phyloP scores from a whole-genome alignment of 2,888 invertebrate species.

The Calliopum simillimum region DNA sequence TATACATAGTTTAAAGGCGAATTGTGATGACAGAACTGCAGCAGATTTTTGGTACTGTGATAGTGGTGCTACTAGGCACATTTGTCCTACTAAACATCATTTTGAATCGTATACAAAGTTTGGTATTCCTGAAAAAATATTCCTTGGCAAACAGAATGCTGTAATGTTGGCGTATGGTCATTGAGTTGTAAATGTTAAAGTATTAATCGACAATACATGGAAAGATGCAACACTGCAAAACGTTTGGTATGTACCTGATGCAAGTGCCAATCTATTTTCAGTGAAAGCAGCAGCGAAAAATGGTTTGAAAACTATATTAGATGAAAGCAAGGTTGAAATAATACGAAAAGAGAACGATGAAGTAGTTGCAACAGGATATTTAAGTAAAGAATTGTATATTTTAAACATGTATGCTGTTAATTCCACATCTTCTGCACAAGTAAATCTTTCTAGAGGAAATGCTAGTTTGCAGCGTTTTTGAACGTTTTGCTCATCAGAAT shows the following conservation, averaged over 20 bases:
- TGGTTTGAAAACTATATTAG: background rate
- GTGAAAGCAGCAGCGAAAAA: conserved; percentile 13
- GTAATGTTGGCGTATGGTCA: conserved; percentile 10
- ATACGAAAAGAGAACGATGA: conserved; percentile 15
- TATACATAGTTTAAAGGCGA: no score
- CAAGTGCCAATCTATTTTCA: conserved; percentile 14
- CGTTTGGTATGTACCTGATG: conserved; percentile 27
- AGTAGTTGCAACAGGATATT: conserved; percentile 27
- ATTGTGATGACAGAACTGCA: no score
- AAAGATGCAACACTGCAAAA: conserved; percentile 1
- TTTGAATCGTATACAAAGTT: conserved; percentile 2
- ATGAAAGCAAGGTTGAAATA: conserved; percentile 16
- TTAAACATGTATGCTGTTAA: conserved; percentile 32
- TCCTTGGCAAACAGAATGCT: conserved; percentile 2
- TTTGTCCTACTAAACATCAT: background rate
- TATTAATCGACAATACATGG: conserved; percentile 16
- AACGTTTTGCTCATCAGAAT: no score
- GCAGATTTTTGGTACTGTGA: conserved; percentile 26
- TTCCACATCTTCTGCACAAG: no score
- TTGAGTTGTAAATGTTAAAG: conserved; percentile 11
- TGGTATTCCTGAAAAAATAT: no score
- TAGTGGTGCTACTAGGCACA: conserved; percentile 20
- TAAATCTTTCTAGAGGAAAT: no score
- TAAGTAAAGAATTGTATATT: conserved; percentile 32
- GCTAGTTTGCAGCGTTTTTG: no score